phyloP scores from a whole-genome alignment of 2,113 vertebrate genomes.

The Gymnogyps californianus region DNA sequence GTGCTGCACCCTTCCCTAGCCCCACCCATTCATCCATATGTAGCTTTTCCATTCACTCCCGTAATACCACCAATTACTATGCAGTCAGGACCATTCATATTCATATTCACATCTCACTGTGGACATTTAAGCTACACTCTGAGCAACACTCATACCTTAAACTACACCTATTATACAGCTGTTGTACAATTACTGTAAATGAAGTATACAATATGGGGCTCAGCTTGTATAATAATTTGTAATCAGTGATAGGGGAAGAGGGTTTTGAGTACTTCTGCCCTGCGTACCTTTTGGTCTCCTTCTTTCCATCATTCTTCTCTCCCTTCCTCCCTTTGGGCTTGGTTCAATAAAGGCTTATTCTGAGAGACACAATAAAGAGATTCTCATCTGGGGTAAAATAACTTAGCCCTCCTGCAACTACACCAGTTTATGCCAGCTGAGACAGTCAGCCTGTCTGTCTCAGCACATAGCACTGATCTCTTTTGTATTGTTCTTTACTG shows the following conservation, averaged over 20 bases:
- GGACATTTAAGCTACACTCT: constrained; percentile 77
- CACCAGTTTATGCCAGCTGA: not conserved
- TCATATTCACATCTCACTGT: constrained; percentile 78
- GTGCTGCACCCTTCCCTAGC: constrained; percentile 60
- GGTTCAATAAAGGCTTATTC: constrained; percentile 30
- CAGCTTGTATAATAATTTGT: constrained; percentile 57
- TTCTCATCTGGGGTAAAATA: constrained; percentile 32
- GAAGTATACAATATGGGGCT: constrained; percentile 69
- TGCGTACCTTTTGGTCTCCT: not conserved
- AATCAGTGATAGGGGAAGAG: constrained; percentile 46
- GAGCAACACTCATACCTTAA: constrained; percentile 76
- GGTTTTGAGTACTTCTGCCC: constrained; percentile 33
- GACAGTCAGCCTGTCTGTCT: not conserved
- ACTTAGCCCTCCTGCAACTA: not conserved
- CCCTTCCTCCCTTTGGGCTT: constrained; percentile 8
- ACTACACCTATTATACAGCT: constrained; percentile 80
- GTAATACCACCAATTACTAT: constrained; percentile 79
- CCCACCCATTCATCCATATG: constrained; percentile 78
- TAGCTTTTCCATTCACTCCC: constrained; percentile 75
- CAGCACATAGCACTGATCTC: not conserved
- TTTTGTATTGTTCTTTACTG: not conserved
- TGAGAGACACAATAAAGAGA: constrained; percentile 5
- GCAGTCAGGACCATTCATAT: constrained; percentile 77
- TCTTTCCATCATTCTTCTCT: not conserved
- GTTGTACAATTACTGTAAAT: constrained; percentile 76